Evolutionary conservation across 2,888 invertebrate species (phyloP), one percentile per base, ranked within the genome.

Genomic region (Rhaphigaster nebulosa): DNA sequence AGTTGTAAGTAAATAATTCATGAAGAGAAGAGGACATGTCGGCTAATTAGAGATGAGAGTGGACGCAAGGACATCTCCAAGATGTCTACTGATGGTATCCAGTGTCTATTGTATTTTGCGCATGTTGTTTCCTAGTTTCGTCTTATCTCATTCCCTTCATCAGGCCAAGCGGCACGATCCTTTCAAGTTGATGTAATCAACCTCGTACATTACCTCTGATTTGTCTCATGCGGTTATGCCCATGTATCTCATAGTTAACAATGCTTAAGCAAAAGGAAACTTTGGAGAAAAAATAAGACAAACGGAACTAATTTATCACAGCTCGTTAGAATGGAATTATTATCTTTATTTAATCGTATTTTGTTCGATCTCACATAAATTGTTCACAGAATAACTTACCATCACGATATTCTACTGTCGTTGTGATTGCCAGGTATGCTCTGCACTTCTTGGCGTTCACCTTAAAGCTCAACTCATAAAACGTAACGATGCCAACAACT

Each of bases 1-100:
- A 76, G 38, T 76, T 38, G 38, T 76, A 38, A 38, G 70, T 76
- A 38, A 76, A 76, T 76, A 76, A 76, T 76, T 76, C 70, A 76
- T 76, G 70, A 76, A 76, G 70, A 20, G 70, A 23, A 34, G 70
- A 18, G 70, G 70, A 38, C 20, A 38, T 38, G 34, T 38, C 23
- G 23, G 70, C 34, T 76, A 38, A 76, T 76, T 76, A 38, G 38
- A 60, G 70, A 76, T 38, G 70, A 38, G 38, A 76, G 34, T 29
- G 10, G 41, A 45, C 45, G n/a, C 84, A 84, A 84, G 84, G 84
- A 84, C 84, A 50, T 26, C n/a, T 6, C 4, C 45, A n/a, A 45
- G 76, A 38, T 76, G 20, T 10, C 76, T 76, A 34, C 34, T 41
- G 80, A 45, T 80, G 26, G 41, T 13, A 76, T 76, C 70, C 10